These are phyloP conservation scores for Ichneumoninae sp. DNA, from an alignment of 2,888 invertebrate species.

Conservation along the genomic window DNA sequence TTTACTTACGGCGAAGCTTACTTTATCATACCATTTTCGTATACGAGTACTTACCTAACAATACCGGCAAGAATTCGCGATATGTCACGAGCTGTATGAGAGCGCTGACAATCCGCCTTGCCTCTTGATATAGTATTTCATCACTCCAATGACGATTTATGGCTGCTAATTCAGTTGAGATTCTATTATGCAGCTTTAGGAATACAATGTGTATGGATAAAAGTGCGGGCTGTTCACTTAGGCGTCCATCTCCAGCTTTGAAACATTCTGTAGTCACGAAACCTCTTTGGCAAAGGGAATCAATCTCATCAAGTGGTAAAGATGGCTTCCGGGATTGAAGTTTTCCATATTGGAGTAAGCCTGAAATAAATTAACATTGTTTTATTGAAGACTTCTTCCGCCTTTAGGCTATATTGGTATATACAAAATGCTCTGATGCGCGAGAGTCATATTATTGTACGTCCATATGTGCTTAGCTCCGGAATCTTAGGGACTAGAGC, in stretches of 20 bases:
- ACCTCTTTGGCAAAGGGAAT: slow-evolving; percentile 89
- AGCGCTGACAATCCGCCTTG: slow-evolving; percentile 92
- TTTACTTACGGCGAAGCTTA: too few species aligned
- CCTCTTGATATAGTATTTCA: slow-evolving; percentile 94
- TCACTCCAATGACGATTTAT: slow-evolving; percentile 95
- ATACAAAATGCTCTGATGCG: too few species aligned
- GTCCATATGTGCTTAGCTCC: too few species aligned
- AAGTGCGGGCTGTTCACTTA: slow-evolving; percentile 92
- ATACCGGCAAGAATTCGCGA: slow-evolving; percentile 92
- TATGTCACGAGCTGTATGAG: slow-evolving; percentile 94
- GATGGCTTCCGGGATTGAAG: slow-evolving; percentile 87
- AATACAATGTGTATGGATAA: slow-evolving; percentile 91
- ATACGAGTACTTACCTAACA: slow-evolving; percentile 86
- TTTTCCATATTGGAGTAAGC: slow-evolving; percentile 86
- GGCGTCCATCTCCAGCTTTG: slow-evolving; percentile 91
- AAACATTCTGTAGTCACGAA: slow-evolving; percentile 91
- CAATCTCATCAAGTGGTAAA: slow-evolving; percentile 84
- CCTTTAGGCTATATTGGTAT: too few species aligned
- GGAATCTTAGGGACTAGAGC: too few species aligned
- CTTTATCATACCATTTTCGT: too few species aligned
- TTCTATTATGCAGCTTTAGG: slow-evolving; percentile 90
- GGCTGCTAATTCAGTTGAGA: slow-evolving; percentile 89
- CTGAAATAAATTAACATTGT: slow-evolving; percentile 67
- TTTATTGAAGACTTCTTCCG: too few species aligned
- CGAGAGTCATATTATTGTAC: too few species aligned